Conservation (phyloP, 2,888 invertebrate genomes). For the Ectobius pallidus region DNA sequence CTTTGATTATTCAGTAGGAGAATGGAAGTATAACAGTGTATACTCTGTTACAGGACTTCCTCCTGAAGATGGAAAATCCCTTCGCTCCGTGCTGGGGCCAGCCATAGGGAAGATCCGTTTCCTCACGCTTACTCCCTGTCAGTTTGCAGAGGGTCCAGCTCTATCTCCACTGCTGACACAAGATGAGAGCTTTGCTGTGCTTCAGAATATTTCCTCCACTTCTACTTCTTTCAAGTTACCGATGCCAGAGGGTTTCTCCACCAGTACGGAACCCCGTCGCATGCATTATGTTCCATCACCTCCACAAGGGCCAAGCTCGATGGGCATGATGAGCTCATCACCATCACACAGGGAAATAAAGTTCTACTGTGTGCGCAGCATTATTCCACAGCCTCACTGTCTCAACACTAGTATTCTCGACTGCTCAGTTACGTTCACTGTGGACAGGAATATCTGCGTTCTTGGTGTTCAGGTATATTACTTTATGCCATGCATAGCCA, state of each 20-base stretch:
- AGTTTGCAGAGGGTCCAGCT: conserved; percentile 84
- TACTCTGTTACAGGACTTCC: conserved; percentile 35
- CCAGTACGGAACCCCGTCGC: conserved; percentile 44
- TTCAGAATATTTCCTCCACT: conserved; percentile 82
- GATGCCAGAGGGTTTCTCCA: conserved; percentile 77
- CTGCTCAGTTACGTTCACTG: conserved; percentile 79
- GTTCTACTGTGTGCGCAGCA: conserved; percentile 71
- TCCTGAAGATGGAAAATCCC: conserved; percentile 43
- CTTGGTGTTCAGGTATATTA: conserved; percentile 68
- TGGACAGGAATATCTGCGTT: conserved; percentile 79
- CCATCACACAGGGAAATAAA: conserved; percentile 52
- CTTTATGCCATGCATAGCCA: no score
- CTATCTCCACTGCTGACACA: conserved; percentile 73
- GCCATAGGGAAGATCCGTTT: conserved; percentile 80
- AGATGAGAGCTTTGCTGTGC: conserved; percentile 78
- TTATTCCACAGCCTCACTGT: conserved; percentile 72
- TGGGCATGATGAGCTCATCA: not conserved
- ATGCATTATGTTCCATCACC: conserved; percentile 5
- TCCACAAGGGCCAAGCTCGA: not conserved
- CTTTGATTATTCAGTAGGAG: no score
- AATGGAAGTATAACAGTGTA: no score
- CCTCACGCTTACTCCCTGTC: conserved; percentile 77
- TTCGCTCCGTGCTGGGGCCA: conserved; percentile 45
- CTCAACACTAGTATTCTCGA: conserved; percentile 77
- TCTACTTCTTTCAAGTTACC: conserved; percentile 63